Base-by-base conservation (phyloP, 2,113 vertebrate species). In the Syrrhaptes paradoxus region DNA sequence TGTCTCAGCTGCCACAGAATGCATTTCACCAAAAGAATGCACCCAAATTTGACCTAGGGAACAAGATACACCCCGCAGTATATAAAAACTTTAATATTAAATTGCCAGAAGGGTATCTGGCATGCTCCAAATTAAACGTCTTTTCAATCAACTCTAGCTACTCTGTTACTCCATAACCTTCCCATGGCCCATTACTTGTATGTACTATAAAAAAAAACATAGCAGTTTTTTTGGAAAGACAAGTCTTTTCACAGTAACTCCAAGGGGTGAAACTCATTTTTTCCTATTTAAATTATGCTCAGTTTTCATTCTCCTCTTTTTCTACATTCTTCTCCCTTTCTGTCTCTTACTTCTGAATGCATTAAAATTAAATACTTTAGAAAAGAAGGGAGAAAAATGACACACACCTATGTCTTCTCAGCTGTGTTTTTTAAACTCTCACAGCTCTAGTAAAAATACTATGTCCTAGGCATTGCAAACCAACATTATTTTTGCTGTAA, bases 401-500 rank as follows among this genome's bases (percentile, higher is more conserved):
- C 61, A 89, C 15, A 96, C 73, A 72, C 17, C 7, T 43, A 90
- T 57, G 31, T 86, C 95, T 90, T 87, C 49, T 95, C 87, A 87
- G 67, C 46, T 94, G 88, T 67, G 96, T 97, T 97, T 95, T 79
- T 71, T 85, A 89, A 97, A 93, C 59, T 94, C 92, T 97, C 95
- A 43, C 43, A 71, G 70, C 95, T 88, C 94, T 94, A 94, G 95
- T 97, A 97, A 98, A 97, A 98, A 95, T 83, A 65, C 54, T 94
- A 36, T 65, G 45, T 90, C 9, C 22, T 93, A 94, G 89, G 84
- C 78, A 90, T 66, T 96, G 82, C 85, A 98, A 97, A 96, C 62
- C 90, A 97, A 97, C 81, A 49, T 96, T 97, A 97, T 96, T 98
- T 98, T 96, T 98, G 78, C 83, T 97, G 79, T 95, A 94, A 97